Percentiles rank a stretch among this genome's conserved stretches.
Conservation (phyloP, 2,797 vertebrate genomes). For the Uromys caudimaculatus region DNA sequence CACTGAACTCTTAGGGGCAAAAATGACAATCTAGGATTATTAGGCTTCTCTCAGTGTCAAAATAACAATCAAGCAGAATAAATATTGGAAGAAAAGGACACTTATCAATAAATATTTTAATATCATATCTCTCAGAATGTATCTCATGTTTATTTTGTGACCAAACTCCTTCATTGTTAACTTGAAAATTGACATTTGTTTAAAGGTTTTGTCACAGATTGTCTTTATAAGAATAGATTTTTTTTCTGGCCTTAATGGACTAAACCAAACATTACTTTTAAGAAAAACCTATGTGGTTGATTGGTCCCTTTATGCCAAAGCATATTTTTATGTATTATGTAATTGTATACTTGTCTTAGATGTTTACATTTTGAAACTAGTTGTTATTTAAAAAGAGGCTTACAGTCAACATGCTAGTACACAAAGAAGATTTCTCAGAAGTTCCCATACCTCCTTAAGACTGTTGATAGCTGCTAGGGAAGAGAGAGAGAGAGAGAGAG, state of each 20-base stretch:
- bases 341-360: neutral
- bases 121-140: neutral
- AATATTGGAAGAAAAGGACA: neutral
- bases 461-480: neutral
- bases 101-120: slow-evolving; percentile 35
- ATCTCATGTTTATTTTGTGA: neutral
- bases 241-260: neutral
- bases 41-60: neutral
- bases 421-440: neutral
- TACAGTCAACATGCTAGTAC: neutral
- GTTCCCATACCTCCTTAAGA: neutral
- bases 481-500: no score
- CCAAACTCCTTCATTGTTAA: neutral
- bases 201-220: slow-evolving; percentile 14
- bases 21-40: neutral
- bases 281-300: neutral
- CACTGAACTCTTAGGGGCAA: neutral
- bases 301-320: neutral
- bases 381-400: neutral
- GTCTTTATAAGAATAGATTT: neutral
- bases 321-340: neutral
- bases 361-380: neutral
- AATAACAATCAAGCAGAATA: neutral
- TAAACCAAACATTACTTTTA: slow-evolving; percentile 15
- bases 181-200: slow-evolving; percentile 56